Percentiles rank a stretch among this genome's conserved stretches.
Evolutionary conservation across 2,888 invertebrate genomes (phyloP).

Genomic region (Leucozona laternaria): DNA sequence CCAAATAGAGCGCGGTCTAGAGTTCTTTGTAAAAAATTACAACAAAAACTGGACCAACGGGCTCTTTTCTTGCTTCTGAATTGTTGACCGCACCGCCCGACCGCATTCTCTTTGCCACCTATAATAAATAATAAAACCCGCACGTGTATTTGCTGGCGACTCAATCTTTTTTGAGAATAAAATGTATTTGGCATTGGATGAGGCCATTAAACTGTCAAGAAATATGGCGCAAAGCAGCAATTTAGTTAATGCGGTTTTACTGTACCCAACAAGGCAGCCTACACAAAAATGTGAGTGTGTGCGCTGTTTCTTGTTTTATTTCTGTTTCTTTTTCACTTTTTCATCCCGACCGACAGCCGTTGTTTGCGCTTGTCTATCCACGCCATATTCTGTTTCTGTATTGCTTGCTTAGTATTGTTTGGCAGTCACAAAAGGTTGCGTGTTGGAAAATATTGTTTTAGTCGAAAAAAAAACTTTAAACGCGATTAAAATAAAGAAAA

Average conservation of each 20-base stretch:
- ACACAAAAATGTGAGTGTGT: constrained; percentile 20
- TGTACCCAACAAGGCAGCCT: constrained; percentile 4
- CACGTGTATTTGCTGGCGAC: too few relatives aligned
- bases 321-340: constrained; percentile 44
- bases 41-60: too few relatives aligned
- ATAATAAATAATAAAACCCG: too few relatives aligned
- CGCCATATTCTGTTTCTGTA: constrained; percentile 47
- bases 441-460: constrained; percentile 48
- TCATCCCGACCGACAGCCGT: constrained; percentile 33
- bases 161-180: neutral
- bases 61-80: too few relatives aligned
- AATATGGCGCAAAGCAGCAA: neutral
- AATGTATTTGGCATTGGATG: neutral
- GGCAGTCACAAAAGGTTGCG: constrained; percentile 63
- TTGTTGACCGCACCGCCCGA: too few relatives aligned
- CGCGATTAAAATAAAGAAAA: constrained; percentile 35
- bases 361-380: constrained; percentile 65
- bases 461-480: constrained; percentile 7
- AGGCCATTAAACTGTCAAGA: neutral
- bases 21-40: too few relatives aligned
- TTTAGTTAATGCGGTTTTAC: constrained; percentile 12
- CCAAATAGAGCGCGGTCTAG: too few relatives aligned
- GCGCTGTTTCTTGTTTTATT: constrained; percentile 48
- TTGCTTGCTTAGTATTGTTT: constrained; percentile 66
- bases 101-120: too few relatives aligned